Conservation (phyloP, 2,113 vertebrate genomes). For the Heterotilapia buettikoferi region DNA sequence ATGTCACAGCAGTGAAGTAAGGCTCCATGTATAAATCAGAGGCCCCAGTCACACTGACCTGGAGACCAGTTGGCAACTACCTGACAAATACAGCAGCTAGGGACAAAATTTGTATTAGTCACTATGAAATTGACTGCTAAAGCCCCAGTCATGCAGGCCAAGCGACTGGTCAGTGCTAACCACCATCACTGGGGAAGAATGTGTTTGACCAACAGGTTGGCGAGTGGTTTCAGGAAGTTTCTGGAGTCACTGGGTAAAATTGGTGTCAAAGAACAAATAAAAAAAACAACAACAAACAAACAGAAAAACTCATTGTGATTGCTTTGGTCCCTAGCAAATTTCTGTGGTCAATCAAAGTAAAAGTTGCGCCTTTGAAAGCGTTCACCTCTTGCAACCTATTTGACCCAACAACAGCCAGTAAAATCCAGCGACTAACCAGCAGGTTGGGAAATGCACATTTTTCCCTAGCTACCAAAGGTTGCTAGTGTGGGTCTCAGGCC, state of each 20-base stretch:
- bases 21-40: background rate
- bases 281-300: background rate
- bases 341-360: background rate
- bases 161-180: background rate
- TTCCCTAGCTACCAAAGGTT: background rate
- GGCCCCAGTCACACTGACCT: background rate
- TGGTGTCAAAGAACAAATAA: background rate
- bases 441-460: background rate
- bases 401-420: background rate
- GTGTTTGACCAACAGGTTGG: background rate
- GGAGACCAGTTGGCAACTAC: background rate
- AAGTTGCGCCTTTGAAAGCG: background rate
- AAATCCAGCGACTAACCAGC: background rate
- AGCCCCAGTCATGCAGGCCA: background rate
- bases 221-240: background rate
- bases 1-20: background rate
- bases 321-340: background rate
- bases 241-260: background rate
- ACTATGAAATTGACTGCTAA: background rate
- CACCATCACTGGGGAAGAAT: background rate
- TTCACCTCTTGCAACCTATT: background rate
- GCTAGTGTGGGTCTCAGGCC: background rate
- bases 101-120: background rate
- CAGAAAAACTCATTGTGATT: background rate
- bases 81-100: background rate